A percentile compares a stretch with the other conserved stretches of the same genome.
phyloP scores from a whole-genome alignment of 2,113 vertebrate species.

The Kryptolebias marmoratus region DNA sequence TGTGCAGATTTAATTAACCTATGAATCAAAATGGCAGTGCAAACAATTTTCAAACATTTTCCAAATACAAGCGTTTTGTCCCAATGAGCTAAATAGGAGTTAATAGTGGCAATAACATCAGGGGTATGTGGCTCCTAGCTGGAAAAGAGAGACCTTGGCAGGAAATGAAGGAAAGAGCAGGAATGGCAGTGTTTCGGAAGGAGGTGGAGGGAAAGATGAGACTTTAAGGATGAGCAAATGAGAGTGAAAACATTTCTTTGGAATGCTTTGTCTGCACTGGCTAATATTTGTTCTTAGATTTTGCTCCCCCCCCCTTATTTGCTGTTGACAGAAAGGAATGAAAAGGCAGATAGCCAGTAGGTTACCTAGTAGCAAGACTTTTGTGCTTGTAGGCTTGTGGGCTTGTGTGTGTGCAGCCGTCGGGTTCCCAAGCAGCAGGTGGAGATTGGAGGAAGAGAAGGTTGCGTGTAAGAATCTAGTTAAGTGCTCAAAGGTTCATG shows the following conservation, averaged over 20 bases:
- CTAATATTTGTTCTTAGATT: slow-evolving; percentile 82
- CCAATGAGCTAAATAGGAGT: slow-evolving; percentile 1
- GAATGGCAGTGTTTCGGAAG: slow-evolving; percentile 6
- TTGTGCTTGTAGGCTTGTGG: slow-evolving; percentile 19
- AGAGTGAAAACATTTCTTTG: slow-evolving; percentile 72
- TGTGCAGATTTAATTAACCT: not conserved
- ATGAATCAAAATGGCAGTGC: not conserved
- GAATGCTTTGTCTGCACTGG: slow-evolving; percentile 76
- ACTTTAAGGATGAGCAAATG: slow-evolving; percentile 65
- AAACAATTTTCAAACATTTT: not conserved
- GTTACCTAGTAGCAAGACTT: slow-evolving; percentile 78
- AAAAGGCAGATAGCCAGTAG: slow-evolving; percentile 72
- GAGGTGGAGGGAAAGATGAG: slow-evolving; percentile 37
- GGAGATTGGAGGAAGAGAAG: slow-evolving; percentile 33
- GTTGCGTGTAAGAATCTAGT: slow-evolving; percentile 45
- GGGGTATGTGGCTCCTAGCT: slow-evolving; percentile 9
- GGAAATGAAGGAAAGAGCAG: slow-evolving; percentile 48
- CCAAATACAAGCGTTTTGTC: not conserved
- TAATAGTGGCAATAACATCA: slow-evolving; percentile 7
- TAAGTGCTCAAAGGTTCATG: slow-evolving; percentile 45
- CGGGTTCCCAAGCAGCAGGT: slow-evolving; percentile 68
- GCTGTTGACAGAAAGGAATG: slow-evolving; percentile 74
- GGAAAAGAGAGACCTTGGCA: slow-evolving; percentile 43
- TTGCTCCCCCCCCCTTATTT: slow-evolving; percentile 72
- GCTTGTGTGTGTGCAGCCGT: slow-evolving; percentile 32